These are phyloP conservation scores for Brachypterus glaber DNA, from an alignment of 2,888 invertebrate species.

Conservation along the genomic window DNA sequence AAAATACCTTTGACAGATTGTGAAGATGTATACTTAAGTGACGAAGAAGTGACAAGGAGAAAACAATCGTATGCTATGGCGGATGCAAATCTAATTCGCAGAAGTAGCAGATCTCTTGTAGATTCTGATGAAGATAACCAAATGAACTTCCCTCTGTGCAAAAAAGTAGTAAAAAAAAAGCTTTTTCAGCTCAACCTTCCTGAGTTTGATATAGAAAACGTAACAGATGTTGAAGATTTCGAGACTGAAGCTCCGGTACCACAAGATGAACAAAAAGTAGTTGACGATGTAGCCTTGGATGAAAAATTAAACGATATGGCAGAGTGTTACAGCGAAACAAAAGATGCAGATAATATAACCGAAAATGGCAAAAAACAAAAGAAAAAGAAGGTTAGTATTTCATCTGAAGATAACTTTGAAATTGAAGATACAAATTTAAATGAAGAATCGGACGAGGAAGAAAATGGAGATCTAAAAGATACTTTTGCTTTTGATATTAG, in stretches of 20 bases:
- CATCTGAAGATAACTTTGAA: conserved; percentile 18
- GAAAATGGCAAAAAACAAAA: conserved; percentile 11
- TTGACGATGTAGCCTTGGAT: conserved; percentile 21
- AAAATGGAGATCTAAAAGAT: no score
- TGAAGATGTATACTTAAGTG: conserved; percentile 31
- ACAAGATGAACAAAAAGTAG: conserved; percentile 6
- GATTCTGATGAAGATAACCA: conserved; percentile 28
- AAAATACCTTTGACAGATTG: conserved; percentile 28
- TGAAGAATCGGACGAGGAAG: no score
- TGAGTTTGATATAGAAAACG: conserved; percentile 25
- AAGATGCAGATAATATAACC: conserved; percentile 17
- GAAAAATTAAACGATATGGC: conserved; percentile 25
- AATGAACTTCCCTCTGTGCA: conserved; percentile 25
- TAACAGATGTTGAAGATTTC: conserved; percentile 39
- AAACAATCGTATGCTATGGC: conserved; percentile 7
- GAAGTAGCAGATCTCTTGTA: conserved; percentile 18
- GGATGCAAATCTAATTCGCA: conserved; percentile 4
- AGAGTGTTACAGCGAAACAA: conserved; percentile 22
- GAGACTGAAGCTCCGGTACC: conserved; percentile 36
- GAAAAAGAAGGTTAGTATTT: conserved; percentile 9
- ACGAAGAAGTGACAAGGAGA: conserved; percentile 21
- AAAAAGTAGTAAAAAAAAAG: conserved; percentile 23
- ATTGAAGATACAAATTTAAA: no score
- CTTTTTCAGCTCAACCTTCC: conserved; percentile 20
- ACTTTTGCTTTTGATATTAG: no score